Base-by-base conservation (phyloP, 1,140 invertebrate species). In the Agrypnia vestita region DNA sequence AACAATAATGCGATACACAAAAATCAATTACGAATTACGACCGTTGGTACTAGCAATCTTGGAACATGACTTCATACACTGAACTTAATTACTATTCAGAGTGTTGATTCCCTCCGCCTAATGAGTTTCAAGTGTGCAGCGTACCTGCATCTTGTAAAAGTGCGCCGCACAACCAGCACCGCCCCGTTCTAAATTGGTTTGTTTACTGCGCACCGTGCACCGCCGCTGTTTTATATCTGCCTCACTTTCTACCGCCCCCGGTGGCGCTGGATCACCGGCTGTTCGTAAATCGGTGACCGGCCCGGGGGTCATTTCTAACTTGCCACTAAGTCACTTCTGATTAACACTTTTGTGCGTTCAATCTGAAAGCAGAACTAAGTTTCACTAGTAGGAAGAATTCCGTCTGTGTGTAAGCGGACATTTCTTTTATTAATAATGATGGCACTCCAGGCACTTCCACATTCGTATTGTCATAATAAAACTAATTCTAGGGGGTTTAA, bases 111-210 rank as follows among this genome's bases (percentile, higher is more conserved):
- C n/a, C 11, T 8, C 8, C 49, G n/a, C n/a, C 8, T 51, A 51
- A 51, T 51, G 49, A 51, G 11, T 15, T 51, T 51, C 49, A 51
- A 51, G 49, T 51, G 6, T 35, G 25, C 25, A 35, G 25, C 25
- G 49, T 51, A 51, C 49, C 49, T 51, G 49, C 49, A 3, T 15
- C 8, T 51, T 15, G 49, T 12, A 51, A 15, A 13, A 51, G 11
- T 13, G 11, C 49, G n/a, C 49, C 11, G 49, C 49, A n/a, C n/a
- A 1, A 25, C 59, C 10, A 4, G 59, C 13, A 62, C 10, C 13
- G 59, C 59, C 25, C 25, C 59, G 25, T 21, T 62, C 59, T 35
- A 62, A 62, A 62, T 62, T 62, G 59, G 59, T 62, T 9, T 62
- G 59, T 62, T 62, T 62, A 62, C 59, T 12, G 17, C 13, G 3